Conservation (phyloP, 1,140 invertebrate species). For the Nasonia giraulti region DNA sequence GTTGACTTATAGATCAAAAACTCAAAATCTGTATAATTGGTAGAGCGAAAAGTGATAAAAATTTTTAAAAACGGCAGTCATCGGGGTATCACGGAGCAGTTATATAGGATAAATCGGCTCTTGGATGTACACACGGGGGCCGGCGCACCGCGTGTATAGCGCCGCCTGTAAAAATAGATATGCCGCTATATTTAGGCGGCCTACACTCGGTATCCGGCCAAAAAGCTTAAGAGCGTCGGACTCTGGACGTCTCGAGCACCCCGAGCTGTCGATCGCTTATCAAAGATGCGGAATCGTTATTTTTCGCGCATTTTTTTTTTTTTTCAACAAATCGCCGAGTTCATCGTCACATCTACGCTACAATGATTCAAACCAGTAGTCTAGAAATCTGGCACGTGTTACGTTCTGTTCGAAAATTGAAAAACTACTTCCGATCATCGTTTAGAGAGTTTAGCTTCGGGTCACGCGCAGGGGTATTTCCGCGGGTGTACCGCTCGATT, state of each 20-base stretch:
- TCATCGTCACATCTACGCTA: too few species aligned
- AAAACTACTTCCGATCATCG: too few species aligned
- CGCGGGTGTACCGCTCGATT: too few species aligned
- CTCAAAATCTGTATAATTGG: too few species aligned
- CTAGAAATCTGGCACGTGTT: too few species aligned
- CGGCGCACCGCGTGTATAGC: slow-evolving; percentile 58
- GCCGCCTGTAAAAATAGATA: slow-evolving; percentile 69
- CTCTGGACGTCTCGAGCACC: slow-evolving; percentile 52
- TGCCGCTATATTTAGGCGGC: slow-evolving; percentile 70
- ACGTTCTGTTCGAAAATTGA: too few species aligned
- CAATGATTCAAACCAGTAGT: too few species aligned
- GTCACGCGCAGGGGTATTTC: too few species aligned
- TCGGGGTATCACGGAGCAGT: not conserved
- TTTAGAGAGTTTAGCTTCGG: too few species aligned
- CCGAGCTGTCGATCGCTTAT: slow-evolving; percentile 57
- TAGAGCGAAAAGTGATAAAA: not conserved
- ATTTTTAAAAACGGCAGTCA: not conserved
- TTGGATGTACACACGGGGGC: slow-evolving; percentile 38
- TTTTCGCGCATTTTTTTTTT: not conserved
- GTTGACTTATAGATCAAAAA: too few species aligned
- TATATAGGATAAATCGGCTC: slow-evolving; percentile 24
- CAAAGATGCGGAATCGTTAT: slow-evolving; percentile 18
- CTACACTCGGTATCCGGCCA: slow-evolving; percentile 71
- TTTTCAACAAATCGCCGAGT: not conserved
- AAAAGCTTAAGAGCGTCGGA: slow-evolving; percentile 68